These are phyloP conservation scores for Plebejus melissa DNA, from an alignment of 2,888 invertebrate genomes.

Conservation along the genomic window DNA sequence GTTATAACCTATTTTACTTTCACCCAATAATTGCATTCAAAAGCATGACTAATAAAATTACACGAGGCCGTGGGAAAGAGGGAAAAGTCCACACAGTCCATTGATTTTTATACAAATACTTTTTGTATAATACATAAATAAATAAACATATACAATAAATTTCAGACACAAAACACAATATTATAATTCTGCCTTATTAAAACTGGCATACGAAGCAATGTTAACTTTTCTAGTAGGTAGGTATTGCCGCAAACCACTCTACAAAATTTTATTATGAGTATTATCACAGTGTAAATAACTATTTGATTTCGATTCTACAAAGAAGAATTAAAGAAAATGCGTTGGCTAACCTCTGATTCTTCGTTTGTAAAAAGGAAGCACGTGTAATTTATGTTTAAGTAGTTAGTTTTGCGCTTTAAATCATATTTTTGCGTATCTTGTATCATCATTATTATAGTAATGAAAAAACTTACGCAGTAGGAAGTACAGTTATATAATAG, in stretches of 20 bases:
- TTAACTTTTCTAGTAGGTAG: too few relatives aligned
- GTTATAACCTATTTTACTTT: neutral
- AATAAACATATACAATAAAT: neutral
- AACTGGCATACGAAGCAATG: neutral
- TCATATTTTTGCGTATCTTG: too few relatives aligned
- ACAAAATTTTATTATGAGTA: too few relatives aligned
- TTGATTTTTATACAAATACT: neutral
- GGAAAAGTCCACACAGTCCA: neutral
- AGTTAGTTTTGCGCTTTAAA: too few relatives aligned
- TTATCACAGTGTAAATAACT: too few relatives aligned
- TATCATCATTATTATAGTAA: too few relatives aligned
- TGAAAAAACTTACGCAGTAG: neutral
- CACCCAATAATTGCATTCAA: conserved; percentile 9
- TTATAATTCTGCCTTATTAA: neutral
- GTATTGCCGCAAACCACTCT: too few relatives aligned
- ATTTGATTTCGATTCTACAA: too few relatives aligned
- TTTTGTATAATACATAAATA: neutral
- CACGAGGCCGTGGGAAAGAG: neutral
- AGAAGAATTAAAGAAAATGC: too few relatives aligned
- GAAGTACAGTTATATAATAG: neutral
- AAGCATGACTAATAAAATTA: conserved; percentile 9
- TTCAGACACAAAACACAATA: neutral
- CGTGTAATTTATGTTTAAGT: too few relatives aligned
- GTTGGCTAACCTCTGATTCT: too few relatives aligned
- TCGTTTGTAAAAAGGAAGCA: too few relatives aligned